phyloP scores from a whole-genome alignment of 2,113 vertebrate genomes.

The Myotis brandtii region DNA sequence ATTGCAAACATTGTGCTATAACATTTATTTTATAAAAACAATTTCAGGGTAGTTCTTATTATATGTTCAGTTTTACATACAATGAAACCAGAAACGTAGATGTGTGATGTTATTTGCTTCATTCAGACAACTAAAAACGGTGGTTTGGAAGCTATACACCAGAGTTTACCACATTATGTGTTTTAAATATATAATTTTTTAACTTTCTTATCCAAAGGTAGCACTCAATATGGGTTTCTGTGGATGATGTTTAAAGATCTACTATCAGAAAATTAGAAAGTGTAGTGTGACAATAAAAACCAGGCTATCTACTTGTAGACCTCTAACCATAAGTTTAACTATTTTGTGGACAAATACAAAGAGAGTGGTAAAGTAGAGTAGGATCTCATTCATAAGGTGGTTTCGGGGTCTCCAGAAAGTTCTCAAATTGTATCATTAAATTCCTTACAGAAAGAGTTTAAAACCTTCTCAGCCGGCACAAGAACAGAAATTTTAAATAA shows the following conservation, averaged over 20 bases:
- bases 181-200: background rate
- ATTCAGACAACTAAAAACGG: background rate
- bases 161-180: background rate
- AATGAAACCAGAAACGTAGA: background rate
- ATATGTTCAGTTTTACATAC: background rate
- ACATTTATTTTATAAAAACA: background rate
- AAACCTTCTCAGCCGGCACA: rapidly evolving
- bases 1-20: background rate
- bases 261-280: conserved; percentile 2
- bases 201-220: background rate
- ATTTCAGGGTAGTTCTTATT: background rate
- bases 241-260: background rate
- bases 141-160: background rate
- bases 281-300: background rate
- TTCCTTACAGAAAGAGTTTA: background rate
- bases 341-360: background rate
- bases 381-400: background rate
- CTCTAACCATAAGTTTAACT: background rate
- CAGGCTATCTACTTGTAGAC: background rate
- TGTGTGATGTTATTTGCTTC: background rate
- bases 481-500: background rate
- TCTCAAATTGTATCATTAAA: background rate
- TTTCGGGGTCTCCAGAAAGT: background rate
- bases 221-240: background rate
- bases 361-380: background rate